These are phyloP conservation scores for Abramis brama DNA, from an alignment of 2,113 vertebrate species.

Conservation along the genomic window DNA sequence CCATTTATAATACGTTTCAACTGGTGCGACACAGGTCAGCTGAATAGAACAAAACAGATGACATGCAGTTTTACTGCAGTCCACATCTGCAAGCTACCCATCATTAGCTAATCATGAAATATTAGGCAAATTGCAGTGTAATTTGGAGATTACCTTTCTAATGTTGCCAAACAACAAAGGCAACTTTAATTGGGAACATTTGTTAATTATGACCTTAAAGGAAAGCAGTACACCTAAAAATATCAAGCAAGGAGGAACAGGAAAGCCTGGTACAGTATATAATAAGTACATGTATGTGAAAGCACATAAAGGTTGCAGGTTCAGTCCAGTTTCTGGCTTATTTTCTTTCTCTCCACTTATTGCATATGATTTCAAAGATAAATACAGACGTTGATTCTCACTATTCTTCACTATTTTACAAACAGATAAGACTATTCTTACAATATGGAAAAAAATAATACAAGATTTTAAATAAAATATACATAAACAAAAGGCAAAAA, in stretches of 20 bases:
- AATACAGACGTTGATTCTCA: background rate
- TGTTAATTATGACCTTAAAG: slow-evolving; percentile 66
- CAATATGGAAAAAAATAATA: background rate
- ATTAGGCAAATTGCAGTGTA: slow-evolving; percentile 66
- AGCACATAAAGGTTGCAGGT: background rate
- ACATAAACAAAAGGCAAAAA: background rate
- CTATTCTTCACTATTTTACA: background rate
- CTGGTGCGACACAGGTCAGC: background rate
- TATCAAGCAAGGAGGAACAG: background rate
- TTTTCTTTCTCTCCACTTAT: background rate
- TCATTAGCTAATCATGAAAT: slow-evolving; percentile 69
- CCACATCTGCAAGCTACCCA: slow-evolving; percentile 70
- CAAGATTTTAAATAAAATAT: background rate
- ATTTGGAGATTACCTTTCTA: slow-evolving; percentile 75
- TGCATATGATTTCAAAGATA: background rate
- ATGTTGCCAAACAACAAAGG: slow-evolving; percentile 67
- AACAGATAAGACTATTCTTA: background rate
- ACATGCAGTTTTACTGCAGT: slow-evolving; percentile 57
- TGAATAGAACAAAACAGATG: slow-evolving; percentile 54
- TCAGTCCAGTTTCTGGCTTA: background rate
- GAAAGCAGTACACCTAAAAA: slow-evolving; percentile 16
- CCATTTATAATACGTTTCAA: background rate
- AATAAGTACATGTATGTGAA: background rate
- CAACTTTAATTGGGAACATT: slow-evolving; percentile 61
- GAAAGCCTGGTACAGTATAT: slow-evolving; percentile 6